Base-by-base conservation (phyloP, 2,113 vertebrate genomes). In the Esox niger region DNA sequence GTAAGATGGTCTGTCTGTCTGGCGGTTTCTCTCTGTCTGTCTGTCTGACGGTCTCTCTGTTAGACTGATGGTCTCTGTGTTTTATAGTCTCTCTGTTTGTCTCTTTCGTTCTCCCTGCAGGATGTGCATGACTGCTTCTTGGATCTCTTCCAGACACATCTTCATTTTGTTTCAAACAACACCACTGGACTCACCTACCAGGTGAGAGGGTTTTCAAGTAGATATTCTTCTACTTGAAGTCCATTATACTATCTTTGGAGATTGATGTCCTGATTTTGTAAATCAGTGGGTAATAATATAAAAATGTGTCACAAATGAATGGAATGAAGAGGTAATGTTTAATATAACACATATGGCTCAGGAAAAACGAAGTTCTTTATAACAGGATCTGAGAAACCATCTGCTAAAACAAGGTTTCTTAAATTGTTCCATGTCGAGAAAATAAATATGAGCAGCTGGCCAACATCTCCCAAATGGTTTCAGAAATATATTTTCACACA, bases 61-160 rank as follows among this genome's bases (percentile, higher is more conserved):
- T n/a, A n/a, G n/a, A n/a, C n/a, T n/a, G n/a, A n/a, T n/a, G n/a
- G n/a, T n/a, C n/a, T n/a, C n/a, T n/a, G n/a, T n/a, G n/a, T n/a
- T n/a, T n/a, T n/a, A n/a, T n/a, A n/a, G n/a, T n/a, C n/a, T 33
- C 66, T 60, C 72, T 47, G 43, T 63, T 25, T 64, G 49, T 54
- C 46, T 69, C 8, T 64, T 32, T 71, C 38, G 43, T 25, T 23
- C 65, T 63, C 52, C n/a, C 60, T 62, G 7, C 81, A 99, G 97
- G 95, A 98, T 69, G 61, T 92, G 75, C 94, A 93, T 0, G 94
- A 96, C 73, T 98, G 97, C 81, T 98, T 94, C 80, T 85, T 99
- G 91, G 96, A 98, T 75, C 87, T 98, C 2, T 99, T 98, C 83
- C 93, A 96, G 77, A 94, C 94, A 49, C 89, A 96, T 84, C 94